Conservation (phyloP, 53 echinoderm and acorn worm genomes). For the Antedon mediterranea region DNA sequence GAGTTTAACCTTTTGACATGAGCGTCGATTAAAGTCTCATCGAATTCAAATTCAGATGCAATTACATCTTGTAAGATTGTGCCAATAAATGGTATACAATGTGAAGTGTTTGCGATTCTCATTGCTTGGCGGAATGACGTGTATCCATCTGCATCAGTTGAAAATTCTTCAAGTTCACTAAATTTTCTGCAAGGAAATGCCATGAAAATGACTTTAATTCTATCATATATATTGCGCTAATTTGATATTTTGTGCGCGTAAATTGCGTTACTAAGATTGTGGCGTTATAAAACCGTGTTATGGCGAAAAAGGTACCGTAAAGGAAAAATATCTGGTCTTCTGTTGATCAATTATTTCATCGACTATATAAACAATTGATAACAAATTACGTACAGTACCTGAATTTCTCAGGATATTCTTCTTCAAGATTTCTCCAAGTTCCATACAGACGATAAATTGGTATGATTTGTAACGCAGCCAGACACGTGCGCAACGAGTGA, state of each 20-base stretch:
- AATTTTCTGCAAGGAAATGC: not conserved
- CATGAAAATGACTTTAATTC: too few species aligned
- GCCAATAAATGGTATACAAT: constrained; percentile 76
- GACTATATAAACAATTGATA: too few species aligned
- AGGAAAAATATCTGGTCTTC: too few species aligned
- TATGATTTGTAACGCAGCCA: not conserved
- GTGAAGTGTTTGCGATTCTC: not conserved
- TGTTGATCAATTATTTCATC: too few species aligned
- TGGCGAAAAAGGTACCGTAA: too few species aligned
- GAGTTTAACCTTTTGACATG: not conserved
- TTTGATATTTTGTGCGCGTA: too few species aligned
- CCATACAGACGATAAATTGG: not conserved
- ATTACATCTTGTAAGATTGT: constrained; percentile 38
- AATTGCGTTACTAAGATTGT: too few species aligned
- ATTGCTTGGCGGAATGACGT: not conserved
- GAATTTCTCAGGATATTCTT: not conserved
- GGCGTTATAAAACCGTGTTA: too few species aligned
- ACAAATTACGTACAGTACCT: not conserved
- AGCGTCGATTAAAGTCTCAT: constrained; percentile 10
- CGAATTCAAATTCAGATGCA: constrained; percentile 34
- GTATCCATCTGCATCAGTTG: not conserved
- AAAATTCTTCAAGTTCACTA: not conserved
- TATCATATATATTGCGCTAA: too few species aligned
- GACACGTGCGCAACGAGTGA: not conserved
- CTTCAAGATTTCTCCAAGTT: not conserved